Evolutionary conservation across 2,888 invertebrate species (phyloP), one percentile per base, ranked within the genome.

Genomic region (Patella caerulea): DNA sequence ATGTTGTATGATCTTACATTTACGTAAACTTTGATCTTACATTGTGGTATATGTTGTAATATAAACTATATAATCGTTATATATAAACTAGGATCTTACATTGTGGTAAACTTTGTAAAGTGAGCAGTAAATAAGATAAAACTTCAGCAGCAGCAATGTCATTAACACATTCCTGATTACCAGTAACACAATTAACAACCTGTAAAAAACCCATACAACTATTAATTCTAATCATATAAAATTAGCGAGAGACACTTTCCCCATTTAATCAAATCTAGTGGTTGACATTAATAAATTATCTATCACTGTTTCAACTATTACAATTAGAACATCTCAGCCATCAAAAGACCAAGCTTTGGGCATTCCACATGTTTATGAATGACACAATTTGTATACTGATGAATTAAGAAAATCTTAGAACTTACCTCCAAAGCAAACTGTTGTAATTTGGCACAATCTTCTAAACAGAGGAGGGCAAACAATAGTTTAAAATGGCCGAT

Each of bases 401-500:
- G 45, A 45, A 45, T 5, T 19, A 5, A 45, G 45, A 45, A 45
- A 45, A 45, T 45, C 45, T 45, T 52, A 19, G 34, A 12, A 87
- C 83, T 86, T 82, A 93, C 95, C 89, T 95, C 95, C 82, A 99
- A 92, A n/a, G 96, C 94, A 59, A 94, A 94, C 85, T 93, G 94
- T 88, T 96, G 96, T 72, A 97, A 93, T 0, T 90, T 88, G 34
- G 94, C 93, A 87, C 93, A 94, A 81, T 93, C 92, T 82, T 93
- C 94, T 88, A 92, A 93, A 80, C 95, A 94, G 75, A 97, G 92
- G 83, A 97, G 94, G 79, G 94, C 94, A 92, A 99, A 98, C 84
- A 99, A 93, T 83, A 98, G 93, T 76, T 95, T 95, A 93, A 99
- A 99, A 90, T 98, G 96, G 0, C 99, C 99, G 86, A 99, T 98